Evolutionary conservation across 2,797 vertebrate species (phyloP).

Genomic region (Pachyuromys duprasi): DNA sequence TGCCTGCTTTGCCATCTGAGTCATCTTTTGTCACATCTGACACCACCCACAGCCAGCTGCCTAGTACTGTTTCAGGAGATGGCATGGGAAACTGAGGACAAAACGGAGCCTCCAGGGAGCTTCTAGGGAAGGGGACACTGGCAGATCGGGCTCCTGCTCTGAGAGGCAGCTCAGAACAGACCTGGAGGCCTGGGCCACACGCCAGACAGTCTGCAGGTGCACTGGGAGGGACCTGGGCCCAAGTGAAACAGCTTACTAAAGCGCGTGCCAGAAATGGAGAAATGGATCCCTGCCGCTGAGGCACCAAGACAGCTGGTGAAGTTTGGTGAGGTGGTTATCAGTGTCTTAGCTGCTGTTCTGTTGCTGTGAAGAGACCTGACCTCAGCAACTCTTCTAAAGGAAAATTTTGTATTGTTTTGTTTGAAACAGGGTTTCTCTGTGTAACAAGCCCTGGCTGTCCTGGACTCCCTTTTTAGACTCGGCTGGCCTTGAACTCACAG

Average conservation of each 20-base stretch:
- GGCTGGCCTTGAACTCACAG: too few species aligned
- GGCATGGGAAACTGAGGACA: neutral
- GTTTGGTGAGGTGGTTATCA: neutral
- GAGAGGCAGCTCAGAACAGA: neutral
- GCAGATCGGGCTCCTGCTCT: neutral
- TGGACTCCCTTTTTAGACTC: too few species aligned
- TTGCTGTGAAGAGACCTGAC: neutral
- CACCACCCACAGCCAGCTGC: slow-evolving; percentile 64
- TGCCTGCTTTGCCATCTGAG: slow-evolving; percentile 65
- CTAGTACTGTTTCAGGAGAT: slow-evolving; percentile 52
- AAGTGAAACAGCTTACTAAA: neutral
- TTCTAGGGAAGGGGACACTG: neutral
- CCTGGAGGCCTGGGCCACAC: neutral
- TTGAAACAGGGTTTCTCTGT: too few species aligned
- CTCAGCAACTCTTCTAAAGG: neutral
- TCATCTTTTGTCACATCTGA: slow-evolving; percentile 55
- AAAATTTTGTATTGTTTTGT: neutral
- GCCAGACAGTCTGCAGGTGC: neutral
- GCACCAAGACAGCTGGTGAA: neutral
- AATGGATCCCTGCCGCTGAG: neutral
- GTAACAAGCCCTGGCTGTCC: too few species aligned
- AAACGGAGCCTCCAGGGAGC: neutral
- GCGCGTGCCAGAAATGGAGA: neutral
- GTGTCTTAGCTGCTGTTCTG: neutral
- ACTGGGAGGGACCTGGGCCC: neutral